These are phyloP conservation scores for Ataeniobius toweri DNA, from an alignment of 2,797 vertebrate genomes.

Conservation along the genomic window DNA sequence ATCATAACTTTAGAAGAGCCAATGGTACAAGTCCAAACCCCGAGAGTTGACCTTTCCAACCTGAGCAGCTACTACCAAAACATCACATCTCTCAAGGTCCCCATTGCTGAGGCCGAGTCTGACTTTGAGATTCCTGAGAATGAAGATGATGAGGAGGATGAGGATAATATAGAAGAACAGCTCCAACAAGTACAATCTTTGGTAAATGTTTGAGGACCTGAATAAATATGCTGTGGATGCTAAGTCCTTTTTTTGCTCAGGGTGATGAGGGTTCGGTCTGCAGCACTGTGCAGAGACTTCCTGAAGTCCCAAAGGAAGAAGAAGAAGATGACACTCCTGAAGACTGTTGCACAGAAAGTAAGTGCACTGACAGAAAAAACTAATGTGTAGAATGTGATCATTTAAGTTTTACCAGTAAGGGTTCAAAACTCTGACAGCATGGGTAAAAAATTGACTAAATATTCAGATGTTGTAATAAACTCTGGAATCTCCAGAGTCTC, in stretches of 20 bases:
- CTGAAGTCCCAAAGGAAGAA: constrained; percentile 68
- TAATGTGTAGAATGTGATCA: not conserved
- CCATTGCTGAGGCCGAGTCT: constrained; percentile 58
- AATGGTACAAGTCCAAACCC: not conserved
- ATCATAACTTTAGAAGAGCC: constrained; percentile 29
- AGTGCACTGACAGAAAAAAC: not conserved
- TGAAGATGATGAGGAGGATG: constrained; percentile 28
- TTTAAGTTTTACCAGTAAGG: not conserved
- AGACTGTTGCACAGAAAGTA: constrained; percentile 84
- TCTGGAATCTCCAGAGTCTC: too few species aligned
- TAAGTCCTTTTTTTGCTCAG: constrained; percentile 29
- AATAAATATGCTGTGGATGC: not conserved
- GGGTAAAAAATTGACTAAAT: too few species aligned
- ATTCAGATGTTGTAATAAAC: too few species aligned
- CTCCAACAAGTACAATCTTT: constrained; percentile 27
- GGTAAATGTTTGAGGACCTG: not conserved
- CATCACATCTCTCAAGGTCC: constrained; percentile 53
- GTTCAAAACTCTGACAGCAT: too few species aligned
- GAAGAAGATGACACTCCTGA: constrained; percentile 80
- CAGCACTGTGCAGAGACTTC: constrained; percentile 87
- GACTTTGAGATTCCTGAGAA: constrained; percentile 46
- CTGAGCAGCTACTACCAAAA: constrained; percentile 47
- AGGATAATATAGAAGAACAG: not conserved
- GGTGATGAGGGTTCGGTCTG: constrained; percentile 67
- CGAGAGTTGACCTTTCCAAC: constrained; percentile 9